phyloP scores from a whole-genome alignment of 2,797 vertebrate genomes.

The Synaphobranchus kaupii region DNA sequence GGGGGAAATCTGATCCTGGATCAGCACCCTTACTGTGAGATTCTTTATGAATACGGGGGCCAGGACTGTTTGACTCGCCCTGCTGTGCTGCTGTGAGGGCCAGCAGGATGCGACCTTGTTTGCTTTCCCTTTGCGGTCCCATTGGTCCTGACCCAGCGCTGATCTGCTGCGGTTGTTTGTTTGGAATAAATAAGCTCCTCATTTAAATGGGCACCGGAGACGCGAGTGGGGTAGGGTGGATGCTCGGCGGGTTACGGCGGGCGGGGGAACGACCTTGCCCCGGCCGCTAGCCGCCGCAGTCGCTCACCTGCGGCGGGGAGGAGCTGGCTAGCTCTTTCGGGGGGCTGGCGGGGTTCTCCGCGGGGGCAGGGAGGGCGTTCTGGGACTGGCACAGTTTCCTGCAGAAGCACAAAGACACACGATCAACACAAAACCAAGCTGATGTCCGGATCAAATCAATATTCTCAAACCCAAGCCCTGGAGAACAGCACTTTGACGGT shows the following conservation, averaged over 20 bases:
- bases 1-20: background rate
- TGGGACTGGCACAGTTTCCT: slow-evolving; percentile 87
- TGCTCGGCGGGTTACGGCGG: background rate
- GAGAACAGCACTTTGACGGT: no score
- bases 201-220: slow-evolving; percentile 33
- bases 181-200: slow-evolving; percentile 7
- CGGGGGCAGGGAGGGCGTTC: slow-evolving; percentile 60
- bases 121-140: slow-evolving; percentile 28
- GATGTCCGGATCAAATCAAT: no score
- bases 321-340: slow-evolving; percentile 80
- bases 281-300: background rate
- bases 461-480: no score
- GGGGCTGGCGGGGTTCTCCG: slow-evolving; percentile 78
- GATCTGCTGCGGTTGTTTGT: slow-evolving; percentile 28
- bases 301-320: slow-evolving; percentile 79
- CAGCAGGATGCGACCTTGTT: slow-evolving; percentile 18
- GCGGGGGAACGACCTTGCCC: background rate
- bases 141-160: slow-evolving; percentile 23
- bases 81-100: background rate
- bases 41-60: background rate
- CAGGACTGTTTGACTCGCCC: background rate
- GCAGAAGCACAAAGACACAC: slow-evolving; percentile 38
- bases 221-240: slow-evolving; percentile 3
- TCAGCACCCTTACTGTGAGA: background rate
- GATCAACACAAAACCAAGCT: background rate